Base-by-base conservation (phyloP, 1,140 invertebrate genomes). In the Drosophila rhopaloa region DNA sequence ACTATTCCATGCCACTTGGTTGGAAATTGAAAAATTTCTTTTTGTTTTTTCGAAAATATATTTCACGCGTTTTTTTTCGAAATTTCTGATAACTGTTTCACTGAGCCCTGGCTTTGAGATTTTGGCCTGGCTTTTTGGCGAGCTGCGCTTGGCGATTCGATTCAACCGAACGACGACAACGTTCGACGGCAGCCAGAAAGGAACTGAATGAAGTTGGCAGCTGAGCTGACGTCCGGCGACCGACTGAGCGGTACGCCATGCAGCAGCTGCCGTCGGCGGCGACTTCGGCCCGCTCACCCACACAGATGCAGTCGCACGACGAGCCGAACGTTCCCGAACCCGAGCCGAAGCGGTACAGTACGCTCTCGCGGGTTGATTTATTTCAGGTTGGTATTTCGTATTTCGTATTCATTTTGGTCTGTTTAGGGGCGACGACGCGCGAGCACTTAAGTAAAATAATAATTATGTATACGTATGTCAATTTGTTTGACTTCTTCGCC, bases 391-490 rank as follows among this genome's bases (percentile, higher is more conserved):
- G 66, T 67, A 65, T 48, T 76, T 75, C 79, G 76, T 84, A 82
- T 83, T 83, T 83, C 81, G 81, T 83, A 83, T 83, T 83, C 81
- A 86, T 90, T 89, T 90, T 63, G 70, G 48, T 85, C 50, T 74
- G 85, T 86, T 86, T 80, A 81, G 81, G 84, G 77, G 85, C 81
- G 77, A 85, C 85, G 85, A 89, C 84, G 85, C 81, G 85, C 85
- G 85, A 89, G 85, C 85, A 90, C 85, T 89, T 90, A 91, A 88
- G 89, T 91, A 90, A 90, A 91, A 91, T 91, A 90, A 90, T 90
- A 90, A 90, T 90, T 90, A 76, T 53, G 73, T 76, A 90, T 90
- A 90, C 82, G 88, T 90, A 91, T 90, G 88, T 91, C 88, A 90
- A 90, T 90, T 90, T 90, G 88, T 90, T 90, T 90, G 88, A 85